Conservation (phyloP, 2,113 vertebrate species). For the Synchiropus splendidus region DNA sequence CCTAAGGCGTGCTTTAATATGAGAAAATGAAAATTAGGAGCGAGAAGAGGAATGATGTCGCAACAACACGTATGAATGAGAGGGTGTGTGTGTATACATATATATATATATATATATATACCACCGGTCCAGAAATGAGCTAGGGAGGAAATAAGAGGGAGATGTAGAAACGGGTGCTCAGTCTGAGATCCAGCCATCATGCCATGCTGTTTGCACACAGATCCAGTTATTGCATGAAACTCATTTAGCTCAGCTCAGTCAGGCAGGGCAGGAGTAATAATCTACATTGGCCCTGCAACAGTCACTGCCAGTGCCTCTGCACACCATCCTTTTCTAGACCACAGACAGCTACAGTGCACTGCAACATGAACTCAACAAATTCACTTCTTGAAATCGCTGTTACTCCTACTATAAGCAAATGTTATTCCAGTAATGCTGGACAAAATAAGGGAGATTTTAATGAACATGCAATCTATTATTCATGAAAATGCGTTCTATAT, state of each 20-base stretch:
- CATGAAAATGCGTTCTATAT: no score
- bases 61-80: constrained; percentile 14
- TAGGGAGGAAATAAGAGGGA: constrained; percentile 44
- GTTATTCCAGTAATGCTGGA: no score
- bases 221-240: constrained; percentile 59
- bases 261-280: constrained; percentile 64
- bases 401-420: no score
- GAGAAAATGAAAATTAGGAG: constrained; percentile 23
- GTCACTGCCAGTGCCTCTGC: constrained; percentile 30
- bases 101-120: constrained; percentile 6
- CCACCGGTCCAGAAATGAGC: constrained; percentile 32
- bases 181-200: constrained; percentile 37
- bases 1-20: constrained; percentile 39
- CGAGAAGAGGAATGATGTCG: constrained; percentile 13
- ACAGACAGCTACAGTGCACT: no score
- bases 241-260: constrained; percentile 63
- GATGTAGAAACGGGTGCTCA: constrained; percentile 46
- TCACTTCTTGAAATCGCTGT: no score
- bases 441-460: no score
- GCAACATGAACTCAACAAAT: no score
- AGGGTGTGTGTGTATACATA: constrained; percentile 14
- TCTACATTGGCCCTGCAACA: constrained; percentile 42
- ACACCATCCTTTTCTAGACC: background rate
- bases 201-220: constrained; percentile 53
- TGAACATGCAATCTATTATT: no score